Evolutionary conservation across 2,888 invertebrate genomes (phyloP), one percentile per base, ranked within the genome.

Genomic region (Xylocampa areola): DNA sequence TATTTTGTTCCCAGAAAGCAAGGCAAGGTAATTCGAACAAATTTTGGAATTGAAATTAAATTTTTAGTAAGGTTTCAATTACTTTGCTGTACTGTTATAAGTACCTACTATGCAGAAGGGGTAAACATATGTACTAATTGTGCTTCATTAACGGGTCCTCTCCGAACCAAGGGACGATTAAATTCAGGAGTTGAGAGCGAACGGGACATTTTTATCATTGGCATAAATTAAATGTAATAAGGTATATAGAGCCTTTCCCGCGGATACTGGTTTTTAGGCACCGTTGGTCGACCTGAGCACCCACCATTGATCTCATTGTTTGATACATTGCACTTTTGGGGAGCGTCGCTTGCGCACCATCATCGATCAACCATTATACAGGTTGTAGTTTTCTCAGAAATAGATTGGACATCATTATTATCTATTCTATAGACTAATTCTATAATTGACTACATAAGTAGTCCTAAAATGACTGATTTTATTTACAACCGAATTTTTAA

Each of bases 241-340:
- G 76, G 76, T 71, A 76, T 78, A 73, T 74, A 75, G 68, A 75
- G 74, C 79, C 76, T 80, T 72, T 78, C 75, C 75, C 68, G 65
- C 17, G 68, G 61, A 81, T 82, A 91, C 92, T 83, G 92, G 92
- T 92, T 92, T 85, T 92, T 85, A 59, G 50, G 82, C 71, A 91
- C 92, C 92, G 92, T 92, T 92, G 91, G 51, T 83, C 76, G 92
- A 90, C 92, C 91, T 59, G n/a, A 50, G 79, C 79, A 77, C 81
- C 79, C 76, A 82, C 75, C 71, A 76, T 76, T 84, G 88, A 80
- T 89, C 86, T 85, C 87, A 86, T 88, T 91, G 89, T 88, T 85
- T 85, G 85, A 89, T 84, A 84, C 87, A 85, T 81, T 91, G 92
- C 91, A 90, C 80, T 88, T 92, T 92, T 88, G 80, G 86, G 82